Conservation (phyloP, 2,113 vertebrate species). For the Serinus canaria region DNA sequence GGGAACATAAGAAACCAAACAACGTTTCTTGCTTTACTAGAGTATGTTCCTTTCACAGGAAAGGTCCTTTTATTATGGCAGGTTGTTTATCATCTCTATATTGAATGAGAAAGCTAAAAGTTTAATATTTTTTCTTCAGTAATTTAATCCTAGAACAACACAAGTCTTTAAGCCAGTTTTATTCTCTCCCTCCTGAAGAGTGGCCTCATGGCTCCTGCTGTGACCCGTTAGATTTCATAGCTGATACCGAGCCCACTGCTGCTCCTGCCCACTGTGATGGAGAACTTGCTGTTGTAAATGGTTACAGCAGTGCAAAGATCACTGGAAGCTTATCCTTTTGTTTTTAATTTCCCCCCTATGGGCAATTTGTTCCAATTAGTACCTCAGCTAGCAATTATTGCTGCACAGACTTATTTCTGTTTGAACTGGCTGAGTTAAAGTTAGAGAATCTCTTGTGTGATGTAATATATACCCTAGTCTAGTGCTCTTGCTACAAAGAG, state of each 20-base stretch:
- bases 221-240: neutral
- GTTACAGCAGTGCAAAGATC: conserved; percentile 32
- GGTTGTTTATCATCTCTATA: neutral
- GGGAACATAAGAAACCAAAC: neutral
- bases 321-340: conserved; percentile 15
- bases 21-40: neutral
- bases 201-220: neutral
- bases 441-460: conserved; percentile 24
- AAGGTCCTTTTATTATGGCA: neutral
- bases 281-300: neutral
- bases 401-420: conserved; percentile 51
- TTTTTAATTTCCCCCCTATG: neutral
- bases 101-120: neutral
- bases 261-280: neutral
- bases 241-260: neutral
- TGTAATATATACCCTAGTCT: conserved; percentile 1
- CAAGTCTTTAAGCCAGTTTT: neutral
- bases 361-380: conserved; percentile 50
- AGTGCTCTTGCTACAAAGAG: conserved; percentile 28
- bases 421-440: conserved; percentile 45
- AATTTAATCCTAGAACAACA: neutral
- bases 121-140: neutral
- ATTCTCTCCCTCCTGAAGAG: neutral
- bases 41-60: neutral
- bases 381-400: conserved; percentile 34